phyloP scores from a whole-genome alignment of 2,797 vertebrate species.

The Gymnodraco acuticeps region DNA sequence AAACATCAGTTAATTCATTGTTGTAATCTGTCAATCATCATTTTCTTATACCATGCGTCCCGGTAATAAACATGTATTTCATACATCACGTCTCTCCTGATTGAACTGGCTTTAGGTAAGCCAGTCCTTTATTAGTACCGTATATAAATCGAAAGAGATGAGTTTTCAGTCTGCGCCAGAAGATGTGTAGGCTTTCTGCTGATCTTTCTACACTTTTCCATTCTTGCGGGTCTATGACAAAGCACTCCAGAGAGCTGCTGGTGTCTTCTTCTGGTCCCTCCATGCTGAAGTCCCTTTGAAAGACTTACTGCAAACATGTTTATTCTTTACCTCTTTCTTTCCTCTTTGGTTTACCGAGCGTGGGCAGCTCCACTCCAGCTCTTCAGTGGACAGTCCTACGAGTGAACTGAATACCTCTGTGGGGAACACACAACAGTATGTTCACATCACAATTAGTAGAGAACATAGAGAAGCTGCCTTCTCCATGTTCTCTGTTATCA shows the following conservation, averaged over 20 bases:
- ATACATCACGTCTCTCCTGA: too few relatives aligned
- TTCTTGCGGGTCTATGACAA: not conserved
- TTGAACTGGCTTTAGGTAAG: too few relatives aligned
- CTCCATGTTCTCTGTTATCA: slow-evolving; percentile 14
- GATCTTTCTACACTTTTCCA: not conserved
- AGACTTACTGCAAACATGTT: slow-evolving; percentile 9
- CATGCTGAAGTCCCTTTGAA: slow-evolving; percentile 29
- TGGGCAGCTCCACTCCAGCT: slow-evolving; percentile 48
- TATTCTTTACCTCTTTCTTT: slow-evolving; percentile 3
- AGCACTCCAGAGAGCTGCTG: slow-evolving; percentile 12
- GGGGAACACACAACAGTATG: slow-evolving; percentile 4
- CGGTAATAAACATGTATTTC: too few relatives aligned
- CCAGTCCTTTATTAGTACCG: too few relatives aligned
- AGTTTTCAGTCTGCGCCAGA: too few relatives aligned
- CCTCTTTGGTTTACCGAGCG: slow-evolving; percentile 36
- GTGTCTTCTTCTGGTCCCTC: slow-evolving; percentile 1
- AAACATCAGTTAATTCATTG: too few relatives aligned
- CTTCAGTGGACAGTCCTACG: slow-evolving; percentile 26
- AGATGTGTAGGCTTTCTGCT: too few relatives aligned
- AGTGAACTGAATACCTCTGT: slow-evolving; percentile 15
- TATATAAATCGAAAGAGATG: too few relatives aligned
- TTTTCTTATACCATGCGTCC: too few relatives aligned
- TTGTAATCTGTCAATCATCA: too few relatives aligned
- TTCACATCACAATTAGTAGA: not conserved
- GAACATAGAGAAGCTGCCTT: not conserved